Conservation (phyloP, 1,140 invertebrate genomes). For the Orchestia grillus region DNA sequence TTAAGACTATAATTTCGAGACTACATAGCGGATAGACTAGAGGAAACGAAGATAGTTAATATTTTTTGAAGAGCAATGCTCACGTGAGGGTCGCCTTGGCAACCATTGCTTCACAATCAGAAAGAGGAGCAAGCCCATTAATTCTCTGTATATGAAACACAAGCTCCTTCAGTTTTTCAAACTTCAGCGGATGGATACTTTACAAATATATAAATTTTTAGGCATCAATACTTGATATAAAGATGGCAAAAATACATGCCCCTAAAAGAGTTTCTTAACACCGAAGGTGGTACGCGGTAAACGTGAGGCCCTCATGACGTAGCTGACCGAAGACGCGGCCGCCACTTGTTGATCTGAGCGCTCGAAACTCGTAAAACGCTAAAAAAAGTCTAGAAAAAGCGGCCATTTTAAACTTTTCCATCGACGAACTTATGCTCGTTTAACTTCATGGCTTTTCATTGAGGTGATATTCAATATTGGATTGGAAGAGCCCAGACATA, state of each 20-base stretch:
- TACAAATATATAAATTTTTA: neutral
- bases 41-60: too few relatives aligned
- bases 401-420: neutral
- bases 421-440: neutral
- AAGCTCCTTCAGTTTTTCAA: neutral
- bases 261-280: neutral
- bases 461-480: neutral
- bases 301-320: too few relatives aligned
- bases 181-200: neutral
- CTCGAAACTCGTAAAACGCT: neutral
- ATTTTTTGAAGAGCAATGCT: neutral
- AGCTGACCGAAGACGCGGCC: too few relatives aligned
- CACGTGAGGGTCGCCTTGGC: neutral
- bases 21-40: too few relatives aligned
- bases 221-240: neutral
- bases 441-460: neutral
- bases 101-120: neutral
- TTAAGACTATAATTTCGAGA: neutral
- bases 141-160: neutral
- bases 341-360: neutral
- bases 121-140: neutral
- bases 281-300: neutral
- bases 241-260: neutral
- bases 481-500: neutral
- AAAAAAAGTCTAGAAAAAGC: neutral